Conservation (phyloP, 2,113 vertebrate species). For the Crotalus tigris region DNA sequence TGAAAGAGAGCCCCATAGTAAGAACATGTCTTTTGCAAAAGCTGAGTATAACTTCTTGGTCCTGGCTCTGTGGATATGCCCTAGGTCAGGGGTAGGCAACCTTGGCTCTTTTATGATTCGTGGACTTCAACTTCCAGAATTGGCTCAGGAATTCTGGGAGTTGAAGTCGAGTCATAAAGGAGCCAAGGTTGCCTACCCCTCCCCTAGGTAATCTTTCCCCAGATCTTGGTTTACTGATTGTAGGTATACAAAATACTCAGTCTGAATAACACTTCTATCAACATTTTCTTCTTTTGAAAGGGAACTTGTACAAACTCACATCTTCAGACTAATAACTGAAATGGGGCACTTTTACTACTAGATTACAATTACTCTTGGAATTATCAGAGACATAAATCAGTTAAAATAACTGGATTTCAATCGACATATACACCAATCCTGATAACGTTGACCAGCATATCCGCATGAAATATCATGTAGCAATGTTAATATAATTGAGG, state of each 20-base stretch:
- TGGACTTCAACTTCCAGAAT: too few relatives aligned
- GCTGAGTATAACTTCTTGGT: background rate
- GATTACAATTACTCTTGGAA: background rate
- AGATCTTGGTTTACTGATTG: background rate
- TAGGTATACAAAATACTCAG: background rate
- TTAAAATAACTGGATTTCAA: background rate
- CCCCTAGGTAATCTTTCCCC: background rate
- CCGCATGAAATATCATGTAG: background rate
- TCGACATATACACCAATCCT: background rate
- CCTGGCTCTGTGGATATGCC: background rate
- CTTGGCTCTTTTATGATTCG: too few relatives aligned
- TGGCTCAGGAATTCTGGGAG: too few relatives aligned
- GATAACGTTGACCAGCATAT: background rate
- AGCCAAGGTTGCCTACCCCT: too few relatives aligned
- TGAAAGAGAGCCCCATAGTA: background rate
- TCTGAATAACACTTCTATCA: background rate
- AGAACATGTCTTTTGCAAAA: background rate
- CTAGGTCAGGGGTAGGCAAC: too few relatives aligned
- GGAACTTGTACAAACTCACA: background rate
- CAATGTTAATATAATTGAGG: background rate
- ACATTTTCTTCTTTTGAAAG: background rate
- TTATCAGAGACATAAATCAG: background rate
- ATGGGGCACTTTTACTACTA: background rate
- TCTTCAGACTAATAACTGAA: background rate
- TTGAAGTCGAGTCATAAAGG: too few relatives aligned